A percentile compares a stretch with the other conserved stretches of the same genome.
phyloP scores from a whole-genome alignment of 2,113 vertebrate genomes.

The Ornithorhynchus anatinus region DNA sequence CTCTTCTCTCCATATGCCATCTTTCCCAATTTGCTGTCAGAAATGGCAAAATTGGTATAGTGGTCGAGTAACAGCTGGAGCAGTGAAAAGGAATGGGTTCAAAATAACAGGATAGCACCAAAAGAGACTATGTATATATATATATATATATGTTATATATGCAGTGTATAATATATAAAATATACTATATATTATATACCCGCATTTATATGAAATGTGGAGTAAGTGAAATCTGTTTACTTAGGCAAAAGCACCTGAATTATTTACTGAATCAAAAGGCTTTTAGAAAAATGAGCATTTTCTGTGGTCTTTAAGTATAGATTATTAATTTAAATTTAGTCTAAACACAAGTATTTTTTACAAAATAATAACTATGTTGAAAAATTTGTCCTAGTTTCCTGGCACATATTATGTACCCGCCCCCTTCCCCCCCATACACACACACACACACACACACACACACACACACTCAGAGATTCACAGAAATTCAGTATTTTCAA shows the following conservation, averaged over 20 bases:
- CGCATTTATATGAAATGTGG: neutral
- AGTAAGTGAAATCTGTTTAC: neutral
- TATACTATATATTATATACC: no score
- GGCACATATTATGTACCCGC: no score
- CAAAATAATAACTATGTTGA: neutral
- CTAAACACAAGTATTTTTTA: neutral
- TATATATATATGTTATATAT: no score
- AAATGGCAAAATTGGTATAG: neutral
- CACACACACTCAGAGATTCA: neutral
- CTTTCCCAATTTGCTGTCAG: neutral
- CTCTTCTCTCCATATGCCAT: neutral
- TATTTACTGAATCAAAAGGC: neutral
- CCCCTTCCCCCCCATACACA: no score
- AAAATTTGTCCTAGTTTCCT: neutral
- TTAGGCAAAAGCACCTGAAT: neutral
- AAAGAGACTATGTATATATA: no score
- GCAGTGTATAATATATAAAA: no score
- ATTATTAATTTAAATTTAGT: neutral
- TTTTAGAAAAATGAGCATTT: slow-evolving; percentile 1
- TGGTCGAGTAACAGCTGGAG: neutral
- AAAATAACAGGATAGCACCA: no score
- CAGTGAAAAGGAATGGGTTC: neutral
- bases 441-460: neutral
- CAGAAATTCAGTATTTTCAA: neutral
- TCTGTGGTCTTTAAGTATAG: neutral